phyloP scores from a whole-genome alignment of 2,888 invertebrate species.

The Panopea generosa region DNA sequence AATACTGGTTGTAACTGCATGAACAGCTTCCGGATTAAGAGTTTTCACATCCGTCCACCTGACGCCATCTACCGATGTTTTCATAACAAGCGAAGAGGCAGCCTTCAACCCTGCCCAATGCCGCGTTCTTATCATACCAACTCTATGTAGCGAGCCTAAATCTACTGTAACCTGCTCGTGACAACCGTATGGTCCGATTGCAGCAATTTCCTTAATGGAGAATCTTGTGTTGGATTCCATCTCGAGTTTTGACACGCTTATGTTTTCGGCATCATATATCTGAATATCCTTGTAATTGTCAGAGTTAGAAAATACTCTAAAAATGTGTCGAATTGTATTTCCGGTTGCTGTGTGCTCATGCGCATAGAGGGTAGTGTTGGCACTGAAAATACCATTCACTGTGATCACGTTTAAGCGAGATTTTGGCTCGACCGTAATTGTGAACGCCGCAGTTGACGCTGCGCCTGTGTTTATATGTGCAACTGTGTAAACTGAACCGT shows the following conservation, averaged over 20 bases:
- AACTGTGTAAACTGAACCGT: conserved; percentile 54
- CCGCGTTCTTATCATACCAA: conserved; percentile 61
- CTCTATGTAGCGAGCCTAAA: conserved; percentile 39
- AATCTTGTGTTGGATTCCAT: conserved; percentile 51
- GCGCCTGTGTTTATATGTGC: conserved; percentile 22
- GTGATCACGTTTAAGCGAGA: conserved; percentile 43
- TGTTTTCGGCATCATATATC: conserved; percentile 15
- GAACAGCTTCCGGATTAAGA: conserved; percentile 62
- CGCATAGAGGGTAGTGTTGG: conserved; percentile 4
- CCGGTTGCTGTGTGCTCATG: conserved; percentile 5
- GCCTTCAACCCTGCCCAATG: conserved; percentile 67
- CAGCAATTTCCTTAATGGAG: conserved; percentile 60
- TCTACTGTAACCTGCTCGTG: conserved; percentile 59
- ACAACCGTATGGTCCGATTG: conserved; percentile 59
- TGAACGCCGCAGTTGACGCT: conserved; percentile 11
- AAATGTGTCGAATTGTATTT: neutral
- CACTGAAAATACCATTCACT: conserved; percentile 56
- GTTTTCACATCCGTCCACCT: conserved; percentile 45
- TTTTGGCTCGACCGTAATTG: conserved; percentile 30
- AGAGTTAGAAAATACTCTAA: conserved; percentile 28
- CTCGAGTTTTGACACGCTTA: conserved; percentile 38
- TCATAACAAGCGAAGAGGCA: conserved; percentile 43
- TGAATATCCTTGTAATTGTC: conserved; percentile 64
- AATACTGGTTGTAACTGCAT: conserved; percentile 59
- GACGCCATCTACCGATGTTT: conserved; percentile 54